Conservation (phyloP, 2,888 invertebrate genomes). For the Acrobasis consociella region DNA sequence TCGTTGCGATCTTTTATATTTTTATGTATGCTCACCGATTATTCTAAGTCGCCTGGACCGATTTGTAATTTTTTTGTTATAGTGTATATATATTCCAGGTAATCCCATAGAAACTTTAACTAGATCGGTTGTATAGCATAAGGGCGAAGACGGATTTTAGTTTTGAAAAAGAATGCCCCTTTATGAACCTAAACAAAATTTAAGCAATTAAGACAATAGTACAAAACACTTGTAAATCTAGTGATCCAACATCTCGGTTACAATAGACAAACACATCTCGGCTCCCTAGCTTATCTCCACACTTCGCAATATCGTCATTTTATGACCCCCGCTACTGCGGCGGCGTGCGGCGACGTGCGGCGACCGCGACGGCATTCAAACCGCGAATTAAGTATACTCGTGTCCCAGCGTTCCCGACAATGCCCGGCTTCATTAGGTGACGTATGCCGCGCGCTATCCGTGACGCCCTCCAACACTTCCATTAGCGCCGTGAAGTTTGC, state of each 20-base stretch:
- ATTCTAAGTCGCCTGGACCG: too few relatives aligned
- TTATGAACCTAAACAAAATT: background rate
- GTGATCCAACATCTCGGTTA: constrained; percentile 13
- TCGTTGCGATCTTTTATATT: too few relatives aligned
- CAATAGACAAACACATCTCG: constrained; percentile 17
- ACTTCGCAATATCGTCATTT: constrained; percentile 53
- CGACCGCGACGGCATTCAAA: constrained; percentile 54
- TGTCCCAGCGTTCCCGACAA: constrained; percentile 72
- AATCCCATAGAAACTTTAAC: too few relatives aligned
- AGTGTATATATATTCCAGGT: too few relatives aligned
- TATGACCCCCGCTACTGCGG: constrained; percentile 52
- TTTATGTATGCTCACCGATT: too few relatives aligned
- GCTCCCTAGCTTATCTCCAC: constrained; percentile 41
- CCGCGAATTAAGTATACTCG: constrained; percentile 72
- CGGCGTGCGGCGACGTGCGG: constrained; percentile 34
- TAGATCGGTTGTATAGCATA: too few relatives aligned
- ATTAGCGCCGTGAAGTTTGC: constrained; percentile 68
- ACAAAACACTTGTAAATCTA: constrained; percentile 1
- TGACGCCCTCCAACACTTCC: constrained; percentile 68
- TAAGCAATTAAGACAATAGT: background rate
- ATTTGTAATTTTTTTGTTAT: too few relatives aligned
- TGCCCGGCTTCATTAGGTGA: constrained; percentile 75
- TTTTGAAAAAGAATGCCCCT: too few relatives aligned
- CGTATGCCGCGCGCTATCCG: constrained; percentile 74
- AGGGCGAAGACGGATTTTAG: too few relatives aligned